Evolutionary conservation across 2,113 vertebrate genomes (phyloP), one percentile per base, ranked within the genome.

Genomic region (Pipra filicauda): DNA sequence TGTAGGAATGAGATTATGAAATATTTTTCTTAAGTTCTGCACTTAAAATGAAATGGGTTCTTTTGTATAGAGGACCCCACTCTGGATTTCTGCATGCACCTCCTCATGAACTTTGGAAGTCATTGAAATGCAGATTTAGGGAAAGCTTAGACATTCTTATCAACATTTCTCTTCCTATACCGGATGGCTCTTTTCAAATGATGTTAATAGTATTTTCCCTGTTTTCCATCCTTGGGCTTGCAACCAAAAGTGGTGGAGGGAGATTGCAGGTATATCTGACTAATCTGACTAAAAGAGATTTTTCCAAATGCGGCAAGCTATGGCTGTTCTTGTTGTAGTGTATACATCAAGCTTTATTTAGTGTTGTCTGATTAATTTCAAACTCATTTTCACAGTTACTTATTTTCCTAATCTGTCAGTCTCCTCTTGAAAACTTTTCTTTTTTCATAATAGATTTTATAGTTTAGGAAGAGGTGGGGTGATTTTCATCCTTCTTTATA

Each of bases 91-190:
- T 96, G 80, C 76, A 57, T 89, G 92, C 72, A 72, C 75, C 73
- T 95, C 83, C 90, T 97, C 80, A 55, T 85, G 96, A 96, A 90
- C 83, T 85, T 93, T 97, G 84, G 37, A 91, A 96, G 52, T 79
- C 76, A 95, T 80, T 95, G 95, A 94, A 94, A 93, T 88, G 35
- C 44, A 67, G 55, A 48, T 85, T 88, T 79, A 91, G 64, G 54
- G 51, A 89, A 73, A 43, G 27, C n/a, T 85, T 43, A 66, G 59
- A n/a, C 14, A 46, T 31, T 59, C 15, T 62, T 59, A 55, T 66
- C 48, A 65, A 12, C 73, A 26, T 76, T 82, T 90, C 8, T 72
- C 89, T 22, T 73, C 80, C 22, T 58, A 55, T 66, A 85, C 37
- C 61, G 73, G 85, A 65, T 79, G 10, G 5, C 20, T 88, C 22